Evolutionary conservation across 2,888 invertebrate species (phyloP), one percentile per base, ranked within the genome.

Genomic region (Rhagonycha fulva): DNA sequence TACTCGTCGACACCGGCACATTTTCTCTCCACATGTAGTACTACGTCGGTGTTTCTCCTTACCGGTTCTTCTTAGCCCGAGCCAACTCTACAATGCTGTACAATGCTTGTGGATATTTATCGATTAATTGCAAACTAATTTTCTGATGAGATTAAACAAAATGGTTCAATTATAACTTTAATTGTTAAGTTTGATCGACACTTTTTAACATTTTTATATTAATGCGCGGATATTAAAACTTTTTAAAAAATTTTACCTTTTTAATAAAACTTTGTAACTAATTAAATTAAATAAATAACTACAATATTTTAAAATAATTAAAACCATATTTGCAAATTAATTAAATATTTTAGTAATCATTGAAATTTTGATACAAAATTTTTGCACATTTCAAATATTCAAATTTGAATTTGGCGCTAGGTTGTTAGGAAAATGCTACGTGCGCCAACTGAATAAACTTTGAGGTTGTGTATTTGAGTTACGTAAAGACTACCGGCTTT

Each of bases 401-500:
- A 19, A 23, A 62, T 66, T 66, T 66, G 26, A 78, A 77, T 19
- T 72, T 77, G 47, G 72, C 75, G 77, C 78, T 3, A 4, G 11
- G 62, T 14, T 19, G 28, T 62, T 71, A 78, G 78, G 79, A 76
- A 78, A 80, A 78, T 28, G 78, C 78, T 76, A 78, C 79, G 80
- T 79, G 69, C 71, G 68, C 79, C 81, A 80, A 81, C 80, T 77
- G 73, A 78, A 69, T 26, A 70, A 71, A 73, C 60, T 26, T 68
- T 70, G 62, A 71, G 76, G 79, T 78, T 73, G 77, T 76, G 70
- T 72, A 74, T 78, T 81, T 81, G 81, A 81, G 78, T 79, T 76
- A 78, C 74, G 76, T 75, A 69, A 76, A 72, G 71, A 81, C 81
- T 81, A 79, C 79, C 81, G 80, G 81, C 79, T 77, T 62, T 73